Evolutionary conservation across 1,140 invertebrate species (phyloP), one percentile per base, ranked within the genome.

Genomic region (Atta texana): DNA sequence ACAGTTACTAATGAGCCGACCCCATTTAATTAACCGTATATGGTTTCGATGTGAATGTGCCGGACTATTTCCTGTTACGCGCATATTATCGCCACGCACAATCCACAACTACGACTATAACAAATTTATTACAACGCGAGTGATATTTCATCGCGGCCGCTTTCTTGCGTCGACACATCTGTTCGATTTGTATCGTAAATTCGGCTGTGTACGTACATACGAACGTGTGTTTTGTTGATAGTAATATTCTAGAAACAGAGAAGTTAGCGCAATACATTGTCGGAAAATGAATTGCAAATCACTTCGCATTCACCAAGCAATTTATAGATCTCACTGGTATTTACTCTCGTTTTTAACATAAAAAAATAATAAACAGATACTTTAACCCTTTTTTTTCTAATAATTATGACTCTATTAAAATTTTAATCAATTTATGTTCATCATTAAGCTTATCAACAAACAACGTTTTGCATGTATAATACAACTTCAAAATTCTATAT

Each of bases 1-100:
- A 92, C 92, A 92, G 89, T 92, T 92, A 92, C 90, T 92, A 92
- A 92, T 92, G 91, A 92, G 92, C 90, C 90, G 89, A 91, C 89
- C 89, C 91, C 91, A 92, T 92, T 92, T 92, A 92, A 92, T 92
- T 92, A 92, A 92, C 90, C 87, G 85, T 90, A 89, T 89, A 89
- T 88, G 74, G 88, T 81, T 88, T 90, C 86, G 84, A 90, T 90
- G 82, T 88, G 89, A 92, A 88, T 92, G 64, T 68, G 88, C 84
- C 87, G 80, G 78, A 88, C 87, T 92, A 92, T 91, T 92, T 91
- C 85, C 85, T 77, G 44, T 86, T 91, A 77, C 16, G 64, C 55
- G 78, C 57, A 61, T 66, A 63, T 89, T 89, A 64, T 85, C 69
- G 53, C 59, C 39, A 66, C 55, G 57, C 80, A 49, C 80, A 28